Evolutionary conservation across 2,888 invertebrate genomes (phyloP).

Genomic region (Antheraea assamensis): DNA sequence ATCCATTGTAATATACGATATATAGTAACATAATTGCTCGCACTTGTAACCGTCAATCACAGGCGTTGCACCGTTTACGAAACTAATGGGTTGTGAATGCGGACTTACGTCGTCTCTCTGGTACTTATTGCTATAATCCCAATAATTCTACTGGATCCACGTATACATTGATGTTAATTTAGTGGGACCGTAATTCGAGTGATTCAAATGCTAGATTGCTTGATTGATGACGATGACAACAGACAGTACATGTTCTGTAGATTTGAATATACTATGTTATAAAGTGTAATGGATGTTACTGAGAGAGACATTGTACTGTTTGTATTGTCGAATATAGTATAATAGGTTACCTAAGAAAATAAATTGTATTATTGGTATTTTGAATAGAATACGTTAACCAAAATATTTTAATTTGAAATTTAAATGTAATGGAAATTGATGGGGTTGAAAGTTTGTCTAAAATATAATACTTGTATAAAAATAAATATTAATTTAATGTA

Average conservation of each 20-base stretch:
- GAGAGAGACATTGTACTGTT: background rate
- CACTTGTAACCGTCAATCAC: slow-evolving; percentile 64
- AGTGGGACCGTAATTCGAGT: background rate
- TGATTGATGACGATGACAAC: slow-evolving; percentile 9
- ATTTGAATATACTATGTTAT: background rate
- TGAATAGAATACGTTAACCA: background rate
- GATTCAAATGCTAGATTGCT: background rate
- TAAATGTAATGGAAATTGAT: background rate
- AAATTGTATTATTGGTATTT: background rate
- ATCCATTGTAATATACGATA: background rate
- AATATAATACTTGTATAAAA: background rate
- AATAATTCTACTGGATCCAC: slow-evolving; percentile 31
- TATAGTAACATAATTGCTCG: slow-evolving; percentile 53
- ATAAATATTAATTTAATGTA: background rate
- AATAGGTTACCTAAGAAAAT: background rate
- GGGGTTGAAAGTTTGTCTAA: background rate
- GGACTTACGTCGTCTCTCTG: slow-evolving; percentile 30
- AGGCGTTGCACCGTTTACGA: slow-evolving; percentile 32
- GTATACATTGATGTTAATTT: slow-evolving; percentile 17
- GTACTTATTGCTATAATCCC: slow-evolving; percentile 34
- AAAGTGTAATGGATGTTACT: background rate
- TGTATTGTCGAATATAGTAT: no score
- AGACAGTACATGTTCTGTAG: background rate
- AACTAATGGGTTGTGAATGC: slow-evolving; percentile 36
- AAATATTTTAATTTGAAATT: background rate